Evolutionary conservation across 1,140 invertebrate species (phyloP).

Genomic region (Temnothorax nylanderi): DNA sequence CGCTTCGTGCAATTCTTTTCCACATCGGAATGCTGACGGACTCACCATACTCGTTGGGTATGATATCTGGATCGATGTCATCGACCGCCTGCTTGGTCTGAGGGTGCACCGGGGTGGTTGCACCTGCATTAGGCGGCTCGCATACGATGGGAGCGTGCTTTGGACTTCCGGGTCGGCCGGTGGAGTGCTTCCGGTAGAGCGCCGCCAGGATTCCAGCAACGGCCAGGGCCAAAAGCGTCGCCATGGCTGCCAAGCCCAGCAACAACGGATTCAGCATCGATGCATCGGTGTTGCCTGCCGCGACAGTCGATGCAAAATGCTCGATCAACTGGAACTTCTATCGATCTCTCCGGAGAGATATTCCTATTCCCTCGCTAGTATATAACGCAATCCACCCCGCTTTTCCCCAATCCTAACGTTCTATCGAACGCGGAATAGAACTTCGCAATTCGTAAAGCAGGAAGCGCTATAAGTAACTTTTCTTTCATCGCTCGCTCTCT

Average conservation of each 20-base stretch:
- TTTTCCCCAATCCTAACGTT: not conserved
- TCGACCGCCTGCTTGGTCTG: conserved; percentile 82
- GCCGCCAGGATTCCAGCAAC: conserved; percentile 91
- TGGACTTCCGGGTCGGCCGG: conserved; percentile 85
- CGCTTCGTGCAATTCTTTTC: conserved; percentile 22
- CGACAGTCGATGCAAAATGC: conserved; percentile 70
- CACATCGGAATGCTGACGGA: conserved; percentile 38
- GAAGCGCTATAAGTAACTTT: conserved; percentile 47
- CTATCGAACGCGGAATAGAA: not conserved
- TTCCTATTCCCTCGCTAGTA: conserved; percentile 14
- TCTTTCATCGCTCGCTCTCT: conserved; percentile 8
- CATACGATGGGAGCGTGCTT: conserved; percentile 88
- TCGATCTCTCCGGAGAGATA: conserved; percentile 53
- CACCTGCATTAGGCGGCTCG: conserved; percentile 86
- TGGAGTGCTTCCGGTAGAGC: conserved; percentile 88
- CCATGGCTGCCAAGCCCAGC: conserved; percentile 90
- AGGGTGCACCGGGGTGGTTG: conserved; percentile 81
- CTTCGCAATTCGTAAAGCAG: conserved; percentile 2
- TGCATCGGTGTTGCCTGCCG: conserved; percentile 77
- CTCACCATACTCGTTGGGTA: conserved; percentile 94
- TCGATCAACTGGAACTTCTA: conserved; percentile 73
- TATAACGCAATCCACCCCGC: not conserved
- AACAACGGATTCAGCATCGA: conserved; percentile 89
- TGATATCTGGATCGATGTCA: conserved; percentile 93
- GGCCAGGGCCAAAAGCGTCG: conserved; percentile 89